Evolutionary conservation across 2,113 vertebrate species (phyloP), one percentile per base, ranked within the genome.

Genomic region (Pachycephala philippinensis): DNA sequence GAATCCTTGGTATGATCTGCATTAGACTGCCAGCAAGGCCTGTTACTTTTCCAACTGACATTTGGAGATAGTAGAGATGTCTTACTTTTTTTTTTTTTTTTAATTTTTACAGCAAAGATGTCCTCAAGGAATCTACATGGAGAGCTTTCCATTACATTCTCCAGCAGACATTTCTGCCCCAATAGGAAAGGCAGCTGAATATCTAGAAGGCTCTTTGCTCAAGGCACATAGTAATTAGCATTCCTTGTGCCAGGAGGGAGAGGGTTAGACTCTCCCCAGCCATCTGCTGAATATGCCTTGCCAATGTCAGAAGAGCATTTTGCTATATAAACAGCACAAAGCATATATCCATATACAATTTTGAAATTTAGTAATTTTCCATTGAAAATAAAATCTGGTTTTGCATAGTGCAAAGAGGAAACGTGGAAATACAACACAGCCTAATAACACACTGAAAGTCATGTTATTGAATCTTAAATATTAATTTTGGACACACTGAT

Each of bases 271-370:
- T 92, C 66, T 89, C 31, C 57, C 40, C 44, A 83, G 54, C 87
- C 95, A 96, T 85, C 91, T 95, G 89, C 87, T 3, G 30, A 91
- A 72, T 57, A 81, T 8, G 54, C 53, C 57, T 79, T 96, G 90
- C 94, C 85, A 95, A 88, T 77, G 81, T 90, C 74, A 93, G 78
- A 96, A 80, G 57, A 87, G 44, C 44, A 66, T 85, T 96, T 40
- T 88, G 77, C 63, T 86, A 27, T 37, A 69, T 54, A 95, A 93
- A 84, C 69, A 90, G 17, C 72, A 90, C 68, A 89, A 85, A 78
- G 71, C 44, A 57, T 45, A 87, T 60, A 92, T 23, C 24, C 33
- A 40, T n/a, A 66, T 7, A 89, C 68, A 68, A 37, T 45, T 90
- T 37, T 28, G 28, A 90, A 87, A 96, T 79, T 69, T 83, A 61